Evolutionary conservation across 2,113 vertebrate genomes (phyloP), one percentile per base, ranked within the genome.

Genomic region (Cottus gobio): DNA sequence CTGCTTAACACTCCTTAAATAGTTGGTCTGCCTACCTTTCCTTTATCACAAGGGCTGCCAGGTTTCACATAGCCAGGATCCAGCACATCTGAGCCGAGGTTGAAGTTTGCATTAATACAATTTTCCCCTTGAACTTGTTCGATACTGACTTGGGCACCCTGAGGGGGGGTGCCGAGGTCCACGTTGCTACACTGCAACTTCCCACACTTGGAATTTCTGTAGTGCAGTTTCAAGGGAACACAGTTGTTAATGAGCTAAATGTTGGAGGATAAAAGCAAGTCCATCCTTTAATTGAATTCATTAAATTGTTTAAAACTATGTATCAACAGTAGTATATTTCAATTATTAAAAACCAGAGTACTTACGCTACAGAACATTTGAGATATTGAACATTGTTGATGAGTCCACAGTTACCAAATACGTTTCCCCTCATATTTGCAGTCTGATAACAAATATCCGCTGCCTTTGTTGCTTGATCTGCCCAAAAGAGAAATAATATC

Each of bases 361-460:
- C 96, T 96, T 93, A 98, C 97, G 54, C 87, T 10, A 84, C 1
- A 10, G 63, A 24, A 63, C 97, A 98, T 80, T 90, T 94, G 28
- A 91, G 87, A 30, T 71, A 87, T 0, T 0, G 0, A 50, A 78
- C 83, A 0, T 3, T 66, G 50, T 2, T 87, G 84, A 5, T 20
- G 7, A 74, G 73, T 60, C 97, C 97, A 87, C 97, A 97, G 87
- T 98, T 98, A 36, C 97, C 97, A 91, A 95, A 97, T 5, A 4
- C 3, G 58, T 94, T 82, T 68, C 97, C 97, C 26, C 71, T 74
- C 0, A 66, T 87, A 78, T 98, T 98, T 42, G 93, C 85, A 71
- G 34, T 11, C 37, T 70, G 1, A 71, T 95, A 98, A 85, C 97
- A 98, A 54, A 81, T 3, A 64, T 97, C 91, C 10, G 90, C 87